Evolutionary conservation across 1,140 invertebrate genomes (phyloP).

Genomic region (Leptinotarsa defecta): DNA sequence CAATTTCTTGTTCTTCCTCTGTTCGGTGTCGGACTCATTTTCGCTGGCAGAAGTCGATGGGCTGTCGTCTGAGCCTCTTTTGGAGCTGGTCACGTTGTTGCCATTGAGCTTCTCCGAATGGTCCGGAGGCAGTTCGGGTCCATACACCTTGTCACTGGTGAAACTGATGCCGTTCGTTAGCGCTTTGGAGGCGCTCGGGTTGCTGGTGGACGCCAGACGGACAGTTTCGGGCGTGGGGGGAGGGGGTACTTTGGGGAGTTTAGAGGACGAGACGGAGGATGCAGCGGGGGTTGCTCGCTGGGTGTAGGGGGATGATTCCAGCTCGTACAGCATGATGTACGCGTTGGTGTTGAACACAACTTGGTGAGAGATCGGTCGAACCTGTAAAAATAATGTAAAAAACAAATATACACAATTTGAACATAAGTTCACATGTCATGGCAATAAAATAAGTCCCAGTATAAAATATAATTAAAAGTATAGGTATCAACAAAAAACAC

Average conservation of each 20-base stretch:
- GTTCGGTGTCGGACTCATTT: constrained; percentile 16
- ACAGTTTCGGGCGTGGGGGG: not conserved
- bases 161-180: constrained; percentile 41
- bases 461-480: too few relatives aligned
- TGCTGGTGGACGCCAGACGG: constrained; percentile 9
- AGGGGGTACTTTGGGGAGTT: not conserved
- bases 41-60: not conserved
- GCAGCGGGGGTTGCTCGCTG: constrained; percentile 48
- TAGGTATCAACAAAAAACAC: too few relatives aligned
- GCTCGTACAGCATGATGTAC: constrained; percentile 89
- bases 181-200: constrained; percentile 23
- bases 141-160: constrained; percentile 50
- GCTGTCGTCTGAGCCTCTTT: not conserved
- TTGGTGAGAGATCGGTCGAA: constrained; percentile 72
- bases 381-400: constrained; percentile 60
- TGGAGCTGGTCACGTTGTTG: constrained; percentile 31
- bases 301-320: constrained; percentile 60
- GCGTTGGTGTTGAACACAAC: constrained; percentile 81
- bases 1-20: not conserved
- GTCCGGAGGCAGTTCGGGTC: constrained; percentile 50
- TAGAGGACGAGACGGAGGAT: constrained; percentile 48
- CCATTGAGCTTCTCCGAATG: constrained; percentile 24
- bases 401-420: too few relatives aligned
- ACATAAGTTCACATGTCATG: too few relatives aligned
- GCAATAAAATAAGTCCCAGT: too few relatives aligned